phyloP scores from a whole-genome alignment of 1,140 invertebrate genomes.

The Archivesica marissinica region DNA sequence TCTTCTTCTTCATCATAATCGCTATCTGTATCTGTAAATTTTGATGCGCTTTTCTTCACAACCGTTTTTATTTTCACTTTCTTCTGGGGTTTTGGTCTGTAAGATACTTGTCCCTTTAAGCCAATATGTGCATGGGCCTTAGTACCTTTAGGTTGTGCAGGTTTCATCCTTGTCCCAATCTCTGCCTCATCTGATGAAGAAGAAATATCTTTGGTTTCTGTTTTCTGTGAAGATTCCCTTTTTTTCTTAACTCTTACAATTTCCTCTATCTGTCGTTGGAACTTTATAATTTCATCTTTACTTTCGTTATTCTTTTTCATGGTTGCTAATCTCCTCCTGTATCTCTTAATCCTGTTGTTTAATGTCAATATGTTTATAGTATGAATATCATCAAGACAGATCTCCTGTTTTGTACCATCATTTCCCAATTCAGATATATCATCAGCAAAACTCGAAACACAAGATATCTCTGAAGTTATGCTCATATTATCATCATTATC shows the following conservation, averaged over 20 bases:
- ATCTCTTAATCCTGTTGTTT: constrained; percentile 9
- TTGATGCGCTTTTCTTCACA: neutral
- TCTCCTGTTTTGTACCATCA: neutral
- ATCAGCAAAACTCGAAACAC: neutral
- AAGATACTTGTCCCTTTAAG: neutral
- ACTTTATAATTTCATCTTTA: neutral
- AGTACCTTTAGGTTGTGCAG: neutral
- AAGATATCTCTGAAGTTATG: neutral
- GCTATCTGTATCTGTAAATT: neutral
- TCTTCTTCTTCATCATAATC: neutral
- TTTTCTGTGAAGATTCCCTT: neutral
- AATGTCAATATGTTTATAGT: neutral
- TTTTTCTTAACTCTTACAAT: neutral
- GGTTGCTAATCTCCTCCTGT: neutral
- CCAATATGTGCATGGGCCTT: neutral
- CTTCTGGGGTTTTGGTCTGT: neutral
- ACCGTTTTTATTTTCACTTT: neutral
- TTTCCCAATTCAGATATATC: neutral
- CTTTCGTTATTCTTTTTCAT: constrained; percentile 19
- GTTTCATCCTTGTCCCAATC: neutral
- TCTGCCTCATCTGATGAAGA: neutral
- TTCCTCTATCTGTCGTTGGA: neutral
- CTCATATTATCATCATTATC: neutral
- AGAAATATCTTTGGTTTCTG: neutral
- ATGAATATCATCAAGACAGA: constrained; percentile 6